Conservation (phyloP, 2,113 vertebrate genomes). For the Thunnus thynnus region DNA sequence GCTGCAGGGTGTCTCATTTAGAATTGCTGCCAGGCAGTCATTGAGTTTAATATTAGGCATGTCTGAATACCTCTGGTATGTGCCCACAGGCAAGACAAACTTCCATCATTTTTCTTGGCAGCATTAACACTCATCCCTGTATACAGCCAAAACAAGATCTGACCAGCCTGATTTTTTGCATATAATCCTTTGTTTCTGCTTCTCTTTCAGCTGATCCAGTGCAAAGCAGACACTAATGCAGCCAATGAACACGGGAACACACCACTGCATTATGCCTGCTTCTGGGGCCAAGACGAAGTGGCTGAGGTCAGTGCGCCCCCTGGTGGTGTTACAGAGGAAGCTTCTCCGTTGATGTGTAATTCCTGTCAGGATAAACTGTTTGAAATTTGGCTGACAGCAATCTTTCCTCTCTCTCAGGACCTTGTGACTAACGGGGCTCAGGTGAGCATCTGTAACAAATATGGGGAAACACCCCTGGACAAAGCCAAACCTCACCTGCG, state of each 20-base stretch:
- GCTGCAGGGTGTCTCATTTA: conserved; percentile 44
- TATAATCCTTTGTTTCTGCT: conserved; percentile 53
- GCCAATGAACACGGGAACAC: conserved; percentile 97
- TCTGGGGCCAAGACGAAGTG: conserved; percentile 96
- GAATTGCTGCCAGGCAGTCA: conserved; percentile 49
- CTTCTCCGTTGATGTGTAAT: neutral
- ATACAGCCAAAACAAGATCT: conserved; percentile 67
- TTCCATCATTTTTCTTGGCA: conserved; percentile 36
- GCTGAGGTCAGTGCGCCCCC: conserved; percentile 90
- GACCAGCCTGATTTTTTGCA: conserved; percentile 36
- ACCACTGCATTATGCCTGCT: conserved; percentile 97
- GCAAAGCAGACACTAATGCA: conserved; percentile 95
- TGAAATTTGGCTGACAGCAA: neutral
- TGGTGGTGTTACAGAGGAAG: conserved; percentile 47
- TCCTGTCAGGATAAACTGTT: neutral
- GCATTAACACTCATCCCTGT: conserved; percentile 44
- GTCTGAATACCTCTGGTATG: conserved; percentile 71
- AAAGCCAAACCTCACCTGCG: conserved; percentile 93
- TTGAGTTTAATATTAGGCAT: conserved; percentile 70
- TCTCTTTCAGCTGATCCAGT: conserved; percentile 91
- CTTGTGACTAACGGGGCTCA: conserved; percentile 91
- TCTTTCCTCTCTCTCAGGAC: conserved; percentile 83
- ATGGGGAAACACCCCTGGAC: conserved; percentile 94
- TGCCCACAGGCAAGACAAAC: conserved; percentile 45
- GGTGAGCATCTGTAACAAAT: conserved; percentile 96